These are phyloP conservation scores for Acanthurus lineatus DNA, from an alignment of 2,797 vertebrate species.

Conservation along the genomic window DNA sequence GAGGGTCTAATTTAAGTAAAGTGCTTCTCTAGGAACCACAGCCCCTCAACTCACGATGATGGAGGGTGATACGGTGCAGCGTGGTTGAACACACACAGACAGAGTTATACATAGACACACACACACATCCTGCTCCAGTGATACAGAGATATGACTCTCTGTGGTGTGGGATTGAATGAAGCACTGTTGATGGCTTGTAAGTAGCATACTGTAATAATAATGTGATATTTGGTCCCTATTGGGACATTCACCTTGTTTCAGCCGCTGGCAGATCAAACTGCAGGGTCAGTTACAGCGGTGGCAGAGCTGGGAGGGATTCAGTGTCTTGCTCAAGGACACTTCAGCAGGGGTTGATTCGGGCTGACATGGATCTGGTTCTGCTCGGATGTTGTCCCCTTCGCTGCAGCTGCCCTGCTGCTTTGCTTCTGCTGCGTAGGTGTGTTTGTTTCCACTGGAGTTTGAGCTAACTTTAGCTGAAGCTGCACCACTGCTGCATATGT, in stretches of 20 bases:
- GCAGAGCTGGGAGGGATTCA: slow-evolving; percentile 20
- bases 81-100: slow-evolving; percentile 61
- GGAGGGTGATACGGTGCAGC: slow-evolving; percentile 69
- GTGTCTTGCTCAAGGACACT: slow-evolving; percentile 68
- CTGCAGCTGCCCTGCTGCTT: slow-evolving; percentile 36
- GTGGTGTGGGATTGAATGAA: slow-evolving; percentile 58
- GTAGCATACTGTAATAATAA: slow-evolving; percentile 68
- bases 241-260: slow-evolving; percentile 60
- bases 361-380: slow-evolving; percentile 50
- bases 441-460: slow-evolving; percentile 72
- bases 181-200: slow-evolving; percentile 64
- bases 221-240: slow-evolving; percentile 66
- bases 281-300: slow-evolving; percentile 47
- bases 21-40: slow-evolving; percentile 83
- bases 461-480: slow-evolving; percentile 71
- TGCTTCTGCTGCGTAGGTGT: slow-evolving; percentile 70
- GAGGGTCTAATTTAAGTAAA: slow-evolving; percentile 85
- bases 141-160: slow-evolving; percentile 62
- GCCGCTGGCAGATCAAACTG: slow-evolving; percentile 49
- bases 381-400: slow-evolving; percentile 52
- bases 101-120: slow-evolving; percentile 20
- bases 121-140: slow-evolving; percentile 62
- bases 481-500: slow-evolving; percentile 56
- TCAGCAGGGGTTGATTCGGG: slow-evolving; percentile 37
- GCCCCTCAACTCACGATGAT: slow-evolving; percentile 77